These are phyloP conservation scores for Xiphophorus couchianus DNA, from an alignment of 2,113 vertebrate genomes.

Conservation along the genomic window DNA sequence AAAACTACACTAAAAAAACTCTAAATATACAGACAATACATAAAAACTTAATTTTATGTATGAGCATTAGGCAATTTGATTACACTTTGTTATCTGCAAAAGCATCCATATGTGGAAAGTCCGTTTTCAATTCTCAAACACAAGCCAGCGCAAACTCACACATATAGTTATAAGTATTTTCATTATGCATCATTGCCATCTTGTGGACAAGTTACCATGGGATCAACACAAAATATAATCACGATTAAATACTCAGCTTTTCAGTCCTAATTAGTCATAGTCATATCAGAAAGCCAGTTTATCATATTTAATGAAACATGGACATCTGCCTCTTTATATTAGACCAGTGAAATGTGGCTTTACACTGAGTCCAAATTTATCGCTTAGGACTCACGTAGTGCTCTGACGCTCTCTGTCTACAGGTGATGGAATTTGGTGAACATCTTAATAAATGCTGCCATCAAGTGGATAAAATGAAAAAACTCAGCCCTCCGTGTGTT, in stretches of 20 bases:
- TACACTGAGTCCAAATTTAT: neutral
- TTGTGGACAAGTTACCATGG: slow-evolving; percentile 59
- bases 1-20: neutral
- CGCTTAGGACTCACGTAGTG: neutral
- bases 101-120: slow-evolving; percentile 14
- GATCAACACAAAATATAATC: slow-evolving; percentile 16
- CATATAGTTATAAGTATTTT: slow-evolving; percentile 15
- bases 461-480: slow-evolving; percentile 54
- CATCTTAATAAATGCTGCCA: slow-evolving; percentile 71
- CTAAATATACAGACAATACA: slow-evolving; percentile 13
- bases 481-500: neutral
- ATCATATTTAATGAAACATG: neutral
- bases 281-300: neutral
- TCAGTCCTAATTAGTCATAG: neutral
- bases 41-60: neutral
- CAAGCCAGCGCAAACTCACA: slow-evolving; percentile 5
- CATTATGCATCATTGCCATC: slow-evolving; percentile 73
- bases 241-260: slow-evolving; percentile 4
- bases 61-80: slow-evolving; percentile 20
- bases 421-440: slow-evolving; percentile 5
- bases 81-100: slow-evolving; percentile 26
- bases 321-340: neutral
- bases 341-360: neutral
- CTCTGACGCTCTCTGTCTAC: neutral
- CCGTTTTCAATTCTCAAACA: slow-evolving; percentile 2